Evolutionary conservation across 2,888 invertebrate species (phyloP).

Genomic region (Apamea anceps): DNA sequence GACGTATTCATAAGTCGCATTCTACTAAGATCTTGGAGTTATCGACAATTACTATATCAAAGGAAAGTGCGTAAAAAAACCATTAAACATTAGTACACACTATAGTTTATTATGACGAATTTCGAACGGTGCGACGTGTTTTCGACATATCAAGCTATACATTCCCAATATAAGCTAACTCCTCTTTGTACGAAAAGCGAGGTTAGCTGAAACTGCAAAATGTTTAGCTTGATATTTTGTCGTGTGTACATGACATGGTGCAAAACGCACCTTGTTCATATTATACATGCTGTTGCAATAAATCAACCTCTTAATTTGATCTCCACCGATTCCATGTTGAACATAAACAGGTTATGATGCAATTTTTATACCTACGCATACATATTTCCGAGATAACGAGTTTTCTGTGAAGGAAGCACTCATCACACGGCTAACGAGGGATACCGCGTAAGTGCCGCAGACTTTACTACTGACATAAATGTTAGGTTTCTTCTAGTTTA

Average conservation of each 20-base stretch:
- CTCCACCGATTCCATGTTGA: conserved; percentile 43
- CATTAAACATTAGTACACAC: conserved; percentile 10
- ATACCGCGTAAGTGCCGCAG: conserved; percentile 9
- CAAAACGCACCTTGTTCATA: not conserved
- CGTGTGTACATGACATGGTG: conserved; percentile 6
- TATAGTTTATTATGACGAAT: conserved; percentile 18
- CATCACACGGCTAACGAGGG: conserved; percentile 52
- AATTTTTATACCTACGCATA: conserved; percentile 37
- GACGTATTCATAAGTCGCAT: not conserved
- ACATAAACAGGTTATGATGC: conserved; percentile 43
- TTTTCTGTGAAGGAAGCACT: conserved; percentile 47
- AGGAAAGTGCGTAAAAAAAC: conserved; percentile 1
- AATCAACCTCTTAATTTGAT: conserved; percentile 55
- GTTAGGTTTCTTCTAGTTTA: conserved; percentile 14
- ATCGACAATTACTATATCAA: not conserved
- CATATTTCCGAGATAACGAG: conserved; percentile 51
- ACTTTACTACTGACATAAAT: conserved; percentile 43
- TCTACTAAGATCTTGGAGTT: not conserved
- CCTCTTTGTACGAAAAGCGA: not conserved
- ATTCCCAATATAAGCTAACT: not conserved
- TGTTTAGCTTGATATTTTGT: too few relatives aligned
- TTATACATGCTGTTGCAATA: conserved; percentile 37
- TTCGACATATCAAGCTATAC: not conserved
- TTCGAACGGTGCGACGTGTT: not conserved
- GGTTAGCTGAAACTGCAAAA: too few relatives aligned